These are phyloP conservation scores for Karalla daura DNA, from an alignment of 2,797 vertebrate species.

Conservation along the genomic window DNA sequence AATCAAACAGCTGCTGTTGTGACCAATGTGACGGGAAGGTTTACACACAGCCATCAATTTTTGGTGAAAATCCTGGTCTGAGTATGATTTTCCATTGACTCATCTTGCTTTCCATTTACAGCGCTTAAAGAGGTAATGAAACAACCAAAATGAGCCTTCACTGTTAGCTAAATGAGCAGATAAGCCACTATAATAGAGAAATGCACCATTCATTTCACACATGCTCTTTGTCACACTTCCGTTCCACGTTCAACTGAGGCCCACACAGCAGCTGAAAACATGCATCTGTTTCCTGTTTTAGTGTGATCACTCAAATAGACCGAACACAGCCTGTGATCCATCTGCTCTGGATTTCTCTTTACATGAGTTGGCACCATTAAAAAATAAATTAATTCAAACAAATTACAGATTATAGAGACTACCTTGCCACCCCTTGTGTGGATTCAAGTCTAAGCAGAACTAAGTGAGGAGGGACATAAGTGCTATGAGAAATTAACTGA, in stretches of 20 bases:
- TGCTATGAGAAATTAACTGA: neutral
- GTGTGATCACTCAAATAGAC: neutral
- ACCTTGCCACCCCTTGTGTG: neutral
- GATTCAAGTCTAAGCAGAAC: neutral
- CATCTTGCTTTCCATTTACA: neutral
- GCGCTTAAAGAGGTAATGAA: slow-evolving; percentile 25
- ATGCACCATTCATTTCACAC: neutral
- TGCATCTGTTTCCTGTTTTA: neutral
- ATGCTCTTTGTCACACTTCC: neutral
- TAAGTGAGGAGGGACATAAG: no score
- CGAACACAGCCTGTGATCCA: neutral
- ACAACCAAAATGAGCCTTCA: neutral
- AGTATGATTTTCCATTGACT: neutral
- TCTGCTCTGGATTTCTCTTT: neutral
- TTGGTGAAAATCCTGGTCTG: neutral
- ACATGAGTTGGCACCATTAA: no score
- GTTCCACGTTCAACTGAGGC: neutral
- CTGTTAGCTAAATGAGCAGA: neutral
- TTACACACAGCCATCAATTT: neutral
- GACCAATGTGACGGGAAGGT: neutral
- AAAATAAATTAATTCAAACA: neutral
- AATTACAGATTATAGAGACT: neutral
- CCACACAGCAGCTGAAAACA: neutral
- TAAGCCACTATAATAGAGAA: neutral
- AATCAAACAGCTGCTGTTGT: slow-evolving; percentile 1